Conservation (phyloP, 2,888 invertebrate species). For the Alitta virens region DNA sequence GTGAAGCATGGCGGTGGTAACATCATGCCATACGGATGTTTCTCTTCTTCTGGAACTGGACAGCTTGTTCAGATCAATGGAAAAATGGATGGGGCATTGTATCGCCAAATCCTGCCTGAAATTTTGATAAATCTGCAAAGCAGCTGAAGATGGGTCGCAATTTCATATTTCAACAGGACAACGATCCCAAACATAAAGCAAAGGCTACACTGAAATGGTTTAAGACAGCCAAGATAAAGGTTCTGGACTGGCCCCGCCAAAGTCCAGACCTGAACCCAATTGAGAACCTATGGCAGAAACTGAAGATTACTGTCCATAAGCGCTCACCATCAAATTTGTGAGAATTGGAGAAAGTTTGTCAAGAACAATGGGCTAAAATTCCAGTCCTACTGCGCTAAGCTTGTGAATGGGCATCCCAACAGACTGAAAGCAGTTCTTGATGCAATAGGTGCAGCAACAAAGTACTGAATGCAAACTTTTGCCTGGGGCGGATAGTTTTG, state of each 20-base stretch:
- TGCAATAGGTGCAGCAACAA: no score
- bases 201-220: not conserved
- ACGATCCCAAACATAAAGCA: not conserved
- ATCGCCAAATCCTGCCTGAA: not conserved
- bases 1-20: constrained; percentile 25
- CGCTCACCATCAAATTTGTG: no score
- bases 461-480: no score
- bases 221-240: not conserved
- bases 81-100: constrained; percentile 4
- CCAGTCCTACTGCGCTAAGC: no score
- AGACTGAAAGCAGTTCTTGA: no score
- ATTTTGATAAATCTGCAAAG: no score
- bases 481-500: no score
- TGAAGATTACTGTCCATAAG: not conserved
- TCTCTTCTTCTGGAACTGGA: constrained; percentile 18
- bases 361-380: no score
- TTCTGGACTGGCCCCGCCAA: not conserved
- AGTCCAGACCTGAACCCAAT: not conserved
- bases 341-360: no score
- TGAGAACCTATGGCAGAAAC: not conserved
- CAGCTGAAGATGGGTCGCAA: not conserved
- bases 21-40: constrained; percentile 27
- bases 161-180: not conserved
- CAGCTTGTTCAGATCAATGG: constrained; percentile 13
- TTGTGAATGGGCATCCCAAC: no score